phyloP scores from a whole-genome alignment of 2,888 invertebrate genomes.

The Acleris cristana region DNA sequence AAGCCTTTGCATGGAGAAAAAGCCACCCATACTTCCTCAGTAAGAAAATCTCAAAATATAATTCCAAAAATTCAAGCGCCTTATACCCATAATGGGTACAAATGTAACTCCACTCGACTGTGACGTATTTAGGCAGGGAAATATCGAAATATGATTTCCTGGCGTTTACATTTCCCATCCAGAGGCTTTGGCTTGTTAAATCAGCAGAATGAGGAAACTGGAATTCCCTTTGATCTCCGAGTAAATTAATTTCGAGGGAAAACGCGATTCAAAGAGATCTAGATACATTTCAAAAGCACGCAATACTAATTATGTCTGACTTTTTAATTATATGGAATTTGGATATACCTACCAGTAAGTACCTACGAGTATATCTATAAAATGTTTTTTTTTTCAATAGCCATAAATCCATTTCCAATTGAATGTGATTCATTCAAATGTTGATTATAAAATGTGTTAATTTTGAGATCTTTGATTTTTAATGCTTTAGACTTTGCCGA shows the following conservation, averaged over 20 bases:
- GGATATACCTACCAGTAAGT: not conserved
- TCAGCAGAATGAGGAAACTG: constrained; percentile 22
- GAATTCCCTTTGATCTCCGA: constrained; percentile 51
- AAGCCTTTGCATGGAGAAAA: too few relatives aligned
- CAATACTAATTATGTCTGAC: constrained; percentile 25
- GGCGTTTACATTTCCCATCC: constrained; percentile 10
- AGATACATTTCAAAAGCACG: constrained; percentile 45
- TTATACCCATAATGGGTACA: too few relatives aligned
- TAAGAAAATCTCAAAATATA: too few relatives aligned
- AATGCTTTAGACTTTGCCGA: too few relatives aligned
- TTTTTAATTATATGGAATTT: constrained; percentile 1
- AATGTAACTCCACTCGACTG: not conserved
- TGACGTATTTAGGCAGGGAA: not conserved
- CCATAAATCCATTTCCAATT: too few relatives aligned
- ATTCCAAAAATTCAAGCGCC: too few relatives aligned
- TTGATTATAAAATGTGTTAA: too few relatives aligned
- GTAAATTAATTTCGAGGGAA: constrained; percentile 54
- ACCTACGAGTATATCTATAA: too few relatives aligned
- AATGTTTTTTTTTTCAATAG: too few relatives aligned
- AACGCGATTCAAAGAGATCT: constrained; percentile 48
- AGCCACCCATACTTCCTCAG: too few relatives aligned
- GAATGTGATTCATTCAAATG: too few relatives aligned
- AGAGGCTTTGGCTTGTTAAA: constrained; percentile 19
- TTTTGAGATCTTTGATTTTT: too few relatives aligned
- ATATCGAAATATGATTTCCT: constrained; percentile 12